Base-by-base conservation (phyloP, 2,888 invertebrate genomes). In the Scrobipalpa costella region DNA sequence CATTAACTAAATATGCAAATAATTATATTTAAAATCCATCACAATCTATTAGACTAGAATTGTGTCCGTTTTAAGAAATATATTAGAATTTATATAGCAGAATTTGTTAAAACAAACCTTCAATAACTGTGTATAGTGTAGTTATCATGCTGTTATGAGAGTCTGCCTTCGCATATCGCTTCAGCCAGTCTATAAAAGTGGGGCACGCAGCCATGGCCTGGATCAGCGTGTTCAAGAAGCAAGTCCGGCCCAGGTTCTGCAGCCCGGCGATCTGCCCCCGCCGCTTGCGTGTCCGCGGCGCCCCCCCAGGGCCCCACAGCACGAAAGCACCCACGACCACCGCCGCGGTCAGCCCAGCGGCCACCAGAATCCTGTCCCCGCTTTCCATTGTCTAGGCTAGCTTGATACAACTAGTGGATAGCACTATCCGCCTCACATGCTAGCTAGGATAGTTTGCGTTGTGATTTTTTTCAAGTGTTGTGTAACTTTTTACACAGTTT, bases 201-300 rank as follows among this genome's bases (percentile, higher is more conserved):
- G 97, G 95, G 82, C 97, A 97, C 3, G 98, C 96, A 27, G 98
- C 97, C 70, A 98, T 88, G 1, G 97, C 96, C 89, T 98, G 98
- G 33, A 98, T 91, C 57, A 98, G 90, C 0, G 98, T 96, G 88
- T 98, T 98, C 63, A 98, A 89, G 82, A 98, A 98, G 85, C 98
- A 98, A 0, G 98, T 98, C 72, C 96, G 95, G 50, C 98, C 98
- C 68, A 98, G 93, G 90, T 98, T 98, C 71, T 96, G 95, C 44
- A 98, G 92, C 8, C 98, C 98, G 33, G 96, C 94, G 62, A 97
- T 93, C 80, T 96, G 94, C 21, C 96, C 97, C 73, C 94, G 90
- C 36, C 94, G 89, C 76, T 94, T 93, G 44, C 94, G 89, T 64
- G 93, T 86, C 65, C 93, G 90, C 6, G 94, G 86, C 73, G 95